phyloP scores from a whole-genome alignment of 2,888 invertebrate genomes.

The Andricus curvator region DNA sequence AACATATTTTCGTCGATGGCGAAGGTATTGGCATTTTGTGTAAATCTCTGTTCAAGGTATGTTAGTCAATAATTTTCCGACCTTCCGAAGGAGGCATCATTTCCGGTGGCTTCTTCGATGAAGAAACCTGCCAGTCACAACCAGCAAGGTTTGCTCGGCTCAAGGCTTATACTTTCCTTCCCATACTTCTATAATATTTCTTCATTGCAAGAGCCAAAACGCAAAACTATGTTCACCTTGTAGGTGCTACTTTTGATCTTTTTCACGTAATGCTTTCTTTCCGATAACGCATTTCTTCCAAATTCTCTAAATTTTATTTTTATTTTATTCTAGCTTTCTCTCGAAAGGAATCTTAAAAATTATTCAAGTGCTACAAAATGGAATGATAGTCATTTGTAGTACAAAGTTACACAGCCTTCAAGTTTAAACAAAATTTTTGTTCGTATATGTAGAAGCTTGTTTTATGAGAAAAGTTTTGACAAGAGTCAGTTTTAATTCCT shows the following conservation, averaged over 20 bases:
- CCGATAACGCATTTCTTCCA: background rate
- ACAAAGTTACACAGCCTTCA: no score
- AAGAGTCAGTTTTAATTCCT: no score
- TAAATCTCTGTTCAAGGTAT: slow-evolving; percentile 48
- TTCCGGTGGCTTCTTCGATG: slow-evolving; percentile 77
- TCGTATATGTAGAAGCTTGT: no score
- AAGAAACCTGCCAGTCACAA: slow-evolving; percentile 77
- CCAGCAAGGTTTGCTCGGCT: slow-evolving; percentile 67
- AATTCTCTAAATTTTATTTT: background rate
- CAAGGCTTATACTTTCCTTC: slow-evolving; percentile 70
- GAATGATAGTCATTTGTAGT: no score
- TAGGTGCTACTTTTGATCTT: slow-evolving; percentile 1
- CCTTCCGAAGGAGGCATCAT: slow-evolving; percentile 69
- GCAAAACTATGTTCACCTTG: background rate
- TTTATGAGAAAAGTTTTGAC: no score
- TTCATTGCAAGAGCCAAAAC: background rate
- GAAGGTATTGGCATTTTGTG: slow-evolving; percentile 67
- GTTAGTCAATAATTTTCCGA: slow-evolving; percentile 68
- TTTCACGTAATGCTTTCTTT: background rate
- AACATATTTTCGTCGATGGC: slow-evolving; percentile 72
- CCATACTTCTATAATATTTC: slow-evolving; percentile 60
- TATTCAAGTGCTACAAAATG: background rate
- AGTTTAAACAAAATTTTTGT: no score
- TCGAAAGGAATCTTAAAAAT: background rate
- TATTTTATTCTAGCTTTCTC: background rate